A percentile compares a stretch with the other conserved stretches of the same genome.
Evolutionary conservation across 2,888 invertebrate species (phyloP).

Genomic region (Acheta domesticus): DNA sequence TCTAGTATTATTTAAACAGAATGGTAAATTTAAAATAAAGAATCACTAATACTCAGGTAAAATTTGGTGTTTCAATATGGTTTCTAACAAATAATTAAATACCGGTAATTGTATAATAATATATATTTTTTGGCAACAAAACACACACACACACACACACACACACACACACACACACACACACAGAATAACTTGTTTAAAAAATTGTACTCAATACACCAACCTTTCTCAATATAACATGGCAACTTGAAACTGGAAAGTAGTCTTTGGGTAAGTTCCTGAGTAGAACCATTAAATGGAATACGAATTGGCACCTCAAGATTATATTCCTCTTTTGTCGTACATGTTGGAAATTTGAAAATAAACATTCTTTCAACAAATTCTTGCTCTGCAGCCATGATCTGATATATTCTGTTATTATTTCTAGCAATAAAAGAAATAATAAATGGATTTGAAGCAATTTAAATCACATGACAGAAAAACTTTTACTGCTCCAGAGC

Average conservation of each 20-base stretch:
- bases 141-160: too few species aligned
- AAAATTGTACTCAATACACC: constrained; percentile 4
- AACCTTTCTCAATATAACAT: constrained; percentile 64
- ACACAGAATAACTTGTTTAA: neutral
- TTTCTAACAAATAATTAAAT: neutral
- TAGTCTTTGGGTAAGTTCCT: constrained; percentile 64
- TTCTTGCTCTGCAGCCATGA: constrained; percentile 29
- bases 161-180: too few species aligned
- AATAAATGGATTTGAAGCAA: too few species aligned
- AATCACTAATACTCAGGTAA: neutral
- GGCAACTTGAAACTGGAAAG: constrained; percentile 67
- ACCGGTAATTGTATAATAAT: neutral
- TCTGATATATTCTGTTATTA: too few species aligned
- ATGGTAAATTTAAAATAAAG: neutral
- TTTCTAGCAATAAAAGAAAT: too few species aligned
- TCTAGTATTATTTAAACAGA: constrained; percentile 48
- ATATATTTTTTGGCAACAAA: neutral
- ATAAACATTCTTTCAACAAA: constrained; percentile 44
- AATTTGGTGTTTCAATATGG: neutral
- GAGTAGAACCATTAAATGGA: constrained; percentile 57
- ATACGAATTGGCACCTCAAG: constrained; percentile 62
- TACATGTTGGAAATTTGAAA: constrained; percentile 59
- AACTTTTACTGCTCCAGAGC: too few species aligned
- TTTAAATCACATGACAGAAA: too few species aligned
- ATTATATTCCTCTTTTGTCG: constrained; percentile 54